Percentiles rank a stretch among this genome's conserved stretches.
These are phyloP conservation scores for Coelopa pilipes DNA, from an alignment of 2,888 invertebrate species.

Conservation along the genomic window DNA sequence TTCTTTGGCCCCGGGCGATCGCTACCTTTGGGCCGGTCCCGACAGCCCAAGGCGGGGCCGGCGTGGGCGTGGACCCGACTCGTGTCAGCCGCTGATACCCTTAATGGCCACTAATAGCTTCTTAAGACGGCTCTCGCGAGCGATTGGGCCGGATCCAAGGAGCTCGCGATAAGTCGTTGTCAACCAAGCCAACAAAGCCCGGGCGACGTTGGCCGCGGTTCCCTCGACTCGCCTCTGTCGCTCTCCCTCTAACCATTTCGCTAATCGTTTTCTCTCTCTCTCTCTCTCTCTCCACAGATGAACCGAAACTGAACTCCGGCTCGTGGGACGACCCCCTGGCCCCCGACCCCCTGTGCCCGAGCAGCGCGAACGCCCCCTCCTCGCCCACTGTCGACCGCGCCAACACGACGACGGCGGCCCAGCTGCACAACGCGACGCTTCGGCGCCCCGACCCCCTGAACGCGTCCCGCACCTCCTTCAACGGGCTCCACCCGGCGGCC, in stretches of 20 bases:
- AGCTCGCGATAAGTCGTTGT: not conserved
- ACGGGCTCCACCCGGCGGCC: constrained; percentile 52
- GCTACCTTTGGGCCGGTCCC: not conserved
- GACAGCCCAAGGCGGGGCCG: not conserved
- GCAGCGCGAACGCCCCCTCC: constrained; percentile 34
- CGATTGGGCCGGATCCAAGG: constrained; percentile 39
- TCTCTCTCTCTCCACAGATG: constrained; percentile 72
- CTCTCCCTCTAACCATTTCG: not conserved
- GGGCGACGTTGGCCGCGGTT: not conserved
- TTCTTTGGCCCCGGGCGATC: not conserved
- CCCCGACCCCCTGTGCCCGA: constrained; percentile 26
- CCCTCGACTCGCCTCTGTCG: not conserved
- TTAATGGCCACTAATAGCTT: constrained; percentile 42
- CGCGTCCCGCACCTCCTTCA: constrained; percentile 50
- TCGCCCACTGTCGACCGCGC: constrained; percentile 38
- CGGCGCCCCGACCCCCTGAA: constrained; percentile 54
- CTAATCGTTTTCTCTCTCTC: constrained; percentile 3
- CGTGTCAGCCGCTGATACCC: constrained; percentile 19
- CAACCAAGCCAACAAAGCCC: not conserved
- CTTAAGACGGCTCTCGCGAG: constrained; percentile 30
- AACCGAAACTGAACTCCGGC: constrained; percentile 79
- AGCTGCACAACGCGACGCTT: constrained; percentile 61
- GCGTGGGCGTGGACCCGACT: constrained; percentile 20
- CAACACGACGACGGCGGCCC: constrained; percentile 62
- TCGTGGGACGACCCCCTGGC: constrained; percentile 79